Evolutionary conservation across 2,113 vertebrate species (phyloP).

Genomic region (Psettodes erumei): DNA sequence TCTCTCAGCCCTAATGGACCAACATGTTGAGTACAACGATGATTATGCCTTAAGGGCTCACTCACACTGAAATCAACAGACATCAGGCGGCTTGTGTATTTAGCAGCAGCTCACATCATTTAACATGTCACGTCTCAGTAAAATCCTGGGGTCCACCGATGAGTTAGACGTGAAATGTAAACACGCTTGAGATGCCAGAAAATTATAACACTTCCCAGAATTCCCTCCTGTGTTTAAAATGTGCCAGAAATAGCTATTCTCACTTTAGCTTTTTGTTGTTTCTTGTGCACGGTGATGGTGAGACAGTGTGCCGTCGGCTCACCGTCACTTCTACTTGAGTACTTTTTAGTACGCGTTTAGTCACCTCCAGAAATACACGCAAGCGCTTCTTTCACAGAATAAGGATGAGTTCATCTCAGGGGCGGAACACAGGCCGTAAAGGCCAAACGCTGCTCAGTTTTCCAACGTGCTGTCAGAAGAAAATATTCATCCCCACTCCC

Average conservation of each 20-base stretch:
- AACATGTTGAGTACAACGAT: no score
- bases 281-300: not conserved
- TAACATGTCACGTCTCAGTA: slow-evolving; percentile 3
- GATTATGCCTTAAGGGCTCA: not conserved
- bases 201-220: not conserved
- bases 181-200: slow-evolving; percentile 2
- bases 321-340: not conserved
- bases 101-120: not conserved
- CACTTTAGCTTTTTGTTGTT: not conserved
- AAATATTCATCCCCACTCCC: not conserved
- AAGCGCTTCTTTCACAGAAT: not conserved
- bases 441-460: not conserved
- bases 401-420: not conserved
- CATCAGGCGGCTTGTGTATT: not conserved
- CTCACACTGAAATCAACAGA: not conserved
- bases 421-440: not conserved
- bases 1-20: not conserved
- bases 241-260: not conserved
- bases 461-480: not conserved
- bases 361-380: not conserved
- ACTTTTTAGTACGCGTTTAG: not conserved
- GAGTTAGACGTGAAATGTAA: not conserved
- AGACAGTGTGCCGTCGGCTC: not conserved
- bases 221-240: not conserved
- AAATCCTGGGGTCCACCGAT: not conserved